A percentile compares a stretch with the other conserved stretches of the same genome.
Conservation (phyloP, 2,888 invertebrate genomes). For the Elmis aenea region DNA sequence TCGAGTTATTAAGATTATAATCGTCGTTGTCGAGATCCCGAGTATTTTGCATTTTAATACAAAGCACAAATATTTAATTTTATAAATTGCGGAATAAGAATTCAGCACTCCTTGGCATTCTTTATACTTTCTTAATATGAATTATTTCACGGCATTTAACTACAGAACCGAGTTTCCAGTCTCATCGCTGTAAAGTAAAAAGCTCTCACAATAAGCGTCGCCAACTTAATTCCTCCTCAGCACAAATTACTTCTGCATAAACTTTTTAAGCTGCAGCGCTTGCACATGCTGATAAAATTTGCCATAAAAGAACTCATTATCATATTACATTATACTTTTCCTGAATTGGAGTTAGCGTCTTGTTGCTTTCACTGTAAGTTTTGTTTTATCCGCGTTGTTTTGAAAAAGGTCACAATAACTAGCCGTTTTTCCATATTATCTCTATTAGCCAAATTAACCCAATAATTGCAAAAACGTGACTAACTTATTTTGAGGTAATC, state of each 20-base stretch:
- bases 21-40: too few relatives aligned
- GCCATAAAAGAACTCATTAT: conserved; percentile 17
- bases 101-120: conserved; percentile 15
- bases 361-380: conserved; percentile 5
- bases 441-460: background rate
- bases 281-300: conserved; percentile 20
- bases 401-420: too few relatives aligned
- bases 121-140: conserved; percentile 18
- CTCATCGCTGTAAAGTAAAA: conserved; percentile 16
- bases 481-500: too few relatives aligned
- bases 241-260: conserved; percentile 22
- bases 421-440: background rate
- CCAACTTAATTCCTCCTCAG: conserved; percentile 22
- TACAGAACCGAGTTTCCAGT: conserved; percentile 15
- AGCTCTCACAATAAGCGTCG: conserved; percentile 18
- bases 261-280: conserved; percentile 23
- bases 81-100: conserved; percentile 16
- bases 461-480: background rate
- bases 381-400: too few relatives aligned
- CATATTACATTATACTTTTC: conserved; percentile 16
- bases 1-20: too few relatives aligned
- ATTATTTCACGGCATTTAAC: conserved; percentile 18
- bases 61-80: conserved; percentile 20
- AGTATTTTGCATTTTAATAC: conserved; percentile 18
- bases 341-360: conserved; percentile 8